Conservation (phyloP, 2,888 invertebrate genomes). For the Eudemis profundana region DNA sequence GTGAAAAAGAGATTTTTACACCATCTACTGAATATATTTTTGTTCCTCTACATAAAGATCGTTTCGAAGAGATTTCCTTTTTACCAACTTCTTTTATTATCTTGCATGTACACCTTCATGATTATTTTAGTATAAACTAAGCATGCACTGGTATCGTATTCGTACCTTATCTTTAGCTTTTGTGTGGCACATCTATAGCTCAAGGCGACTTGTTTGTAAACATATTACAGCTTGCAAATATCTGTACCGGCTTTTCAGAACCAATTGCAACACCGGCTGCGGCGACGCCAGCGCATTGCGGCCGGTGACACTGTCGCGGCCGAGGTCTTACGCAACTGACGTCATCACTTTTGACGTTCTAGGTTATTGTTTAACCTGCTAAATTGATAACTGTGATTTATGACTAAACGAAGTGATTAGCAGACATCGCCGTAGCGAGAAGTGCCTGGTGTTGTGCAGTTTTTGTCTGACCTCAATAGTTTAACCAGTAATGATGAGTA, state of each 20-base stretch:
- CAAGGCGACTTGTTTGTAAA: conserved; percentile 40
- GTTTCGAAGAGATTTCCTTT: too few species aligned
- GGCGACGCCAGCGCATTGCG: conserved; percentile 28
- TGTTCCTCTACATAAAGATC: too few species aligned
- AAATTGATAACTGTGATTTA: conserved; percentile 24
- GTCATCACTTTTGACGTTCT: conserved; percentile 34
- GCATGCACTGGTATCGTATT: too few species aligned
- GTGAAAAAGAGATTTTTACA: too few species aligned
- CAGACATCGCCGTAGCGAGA: not conserved
- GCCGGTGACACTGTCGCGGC: conserved; percentile 27
- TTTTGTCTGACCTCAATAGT: conserved; percentile 7
- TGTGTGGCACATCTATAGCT: conserved; percentile 24
- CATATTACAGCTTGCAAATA: conserved; percentile 27
- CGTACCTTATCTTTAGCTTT: too few species aligned
- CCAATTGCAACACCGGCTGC: conserved; percentile 28
- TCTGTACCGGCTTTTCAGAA: conserved; percentile 4
- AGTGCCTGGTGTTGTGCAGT: not conserved
- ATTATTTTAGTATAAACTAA: too few species aligned
- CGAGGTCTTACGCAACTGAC: conserved; percentile 38
- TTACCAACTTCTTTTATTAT: too few species aligned
- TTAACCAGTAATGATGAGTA: conserved; percentile 20
- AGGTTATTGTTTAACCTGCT: conserved; percentile 22
- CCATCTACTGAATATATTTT: too few species aligned
- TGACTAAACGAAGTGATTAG: conserved; percentile 6
- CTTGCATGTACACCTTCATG: too few species aligned